Conservation (phyloP, 2,797 vertebrate species). For the Gouania willdenowi region DNA sequence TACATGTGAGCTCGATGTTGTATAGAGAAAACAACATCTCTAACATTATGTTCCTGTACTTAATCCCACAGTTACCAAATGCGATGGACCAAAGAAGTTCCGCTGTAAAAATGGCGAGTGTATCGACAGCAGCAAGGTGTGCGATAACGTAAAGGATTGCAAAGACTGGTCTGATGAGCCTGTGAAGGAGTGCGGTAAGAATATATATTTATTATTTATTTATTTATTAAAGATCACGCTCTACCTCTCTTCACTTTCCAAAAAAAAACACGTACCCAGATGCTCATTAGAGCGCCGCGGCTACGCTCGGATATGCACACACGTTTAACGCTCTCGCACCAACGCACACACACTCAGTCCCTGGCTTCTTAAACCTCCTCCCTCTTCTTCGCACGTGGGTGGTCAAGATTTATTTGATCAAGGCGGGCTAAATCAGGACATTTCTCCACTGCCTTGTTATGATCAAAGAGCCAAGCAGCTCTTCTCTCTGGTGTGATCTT, state of each 20-base stretch:
- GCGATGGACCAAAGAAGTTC: slow-evolving; percentile 87
- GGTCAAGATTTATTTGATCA: slow-evolving; percentile 53
- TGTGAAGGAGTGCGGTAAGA: slow-evolving; percentile 91
- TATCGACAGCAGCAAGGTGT: slow-evolving; percentile 91
- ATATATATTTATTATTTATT: not conserved
- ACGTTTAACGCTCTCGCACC: not conserved
- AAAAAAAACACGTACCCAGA: slow-evolving; percentile 1
- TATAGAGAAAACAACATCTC: too few species aligned
- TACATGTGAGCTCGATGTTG: too few species aligned
- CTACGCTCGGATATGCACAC: not conserved
- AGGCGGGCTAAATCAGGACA: slow-evolving; percentile 37
- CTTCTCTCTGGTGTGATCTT: slow-evolving; percentile 38
- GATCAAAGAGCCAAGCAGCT: slow-evolving; percentile 56
- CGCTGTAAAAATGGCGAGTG: slow-evolving; percentile 95
- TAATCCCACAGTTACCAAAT: slow-evolving; percentile 87
- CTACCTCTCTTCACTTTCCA: not conserved
- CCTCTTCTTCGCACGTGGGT: slow-evolving; percentile 32
- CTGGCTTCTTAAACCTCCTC: slow-evolving; percentile 12
- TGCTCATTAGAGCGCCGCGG: slow-evolving; percentile 2
- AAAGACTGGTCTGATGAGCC: slow-evolving; percentile 97
- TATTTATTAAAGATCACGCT: too few species aligned
- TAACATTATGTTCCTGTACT: too few species aligned
- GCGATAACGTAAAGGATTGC: slow-evolving; percentile 91
- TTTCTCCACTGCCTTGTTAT: slow-evolving; percentile 46
- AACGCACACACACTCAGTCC: not conserved